Base-by-base conservation (phyloP, 2,113 vertebrate species). In the Toxotes chatareus region DNA sequence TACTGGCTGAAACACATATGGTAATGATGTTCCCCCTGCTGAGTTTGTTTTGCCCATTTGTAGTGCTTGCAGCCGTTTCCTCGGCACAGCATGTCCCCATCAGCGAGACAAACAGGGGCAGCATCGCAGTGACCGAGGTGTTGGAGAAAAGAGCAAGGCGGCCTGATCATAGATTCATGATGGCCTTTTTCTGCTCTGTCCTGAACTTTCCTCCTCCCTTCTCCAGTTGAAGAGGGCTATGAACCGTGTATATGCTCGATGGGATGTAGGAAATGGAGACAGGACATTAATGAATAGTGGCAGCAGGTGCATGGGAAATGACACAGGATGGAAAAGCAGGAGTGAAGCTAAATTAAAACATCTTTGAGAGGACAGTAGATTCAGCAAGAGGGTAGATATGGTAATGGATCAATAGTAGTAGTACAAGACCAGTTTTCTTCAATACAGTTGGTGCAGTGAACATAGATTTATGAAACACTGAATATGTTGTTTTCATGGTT, bases 111-210 rank as follows among this genome's bases (percentile, higher is more conserved):
- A 83, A 83, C 57, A 44, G 47, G 42, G 71, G 61, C 72, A 73
- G 83, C 67, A 16, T 83, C 72, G 46, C 80, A 17, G 0, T n/a
- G 76, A 77, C 79, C 66, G 59, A 79, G 10, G 51, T 42, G 74
- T 76, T 42, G 51, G 1, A 12, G 51, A 79, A 81, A 69, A 66
- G 62, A 72, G 40, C 75, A 47, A 9, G n/a, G 21, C 5, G 44
- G 61, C 49, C 40, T 14, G 49, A 3, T 76, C 49, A 76, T 40
- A 5, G 66, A 76, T 19, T 7, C 42, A 55, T 0, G 14, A 55
- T 42, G 21, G 67, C 36, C 10, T 1, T 21, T 61, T 60, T 44
- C 13, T 47, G 19, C 11, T 23, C 53, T 27, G 11, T 21, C 7
- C 19, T 8, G 7, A n/a, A 51, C 3, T 19, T 1, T 36, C 19